Conservation (phyloP, 2,113 vertebrate species). For the Melanerpes formicivorus region DNA sequence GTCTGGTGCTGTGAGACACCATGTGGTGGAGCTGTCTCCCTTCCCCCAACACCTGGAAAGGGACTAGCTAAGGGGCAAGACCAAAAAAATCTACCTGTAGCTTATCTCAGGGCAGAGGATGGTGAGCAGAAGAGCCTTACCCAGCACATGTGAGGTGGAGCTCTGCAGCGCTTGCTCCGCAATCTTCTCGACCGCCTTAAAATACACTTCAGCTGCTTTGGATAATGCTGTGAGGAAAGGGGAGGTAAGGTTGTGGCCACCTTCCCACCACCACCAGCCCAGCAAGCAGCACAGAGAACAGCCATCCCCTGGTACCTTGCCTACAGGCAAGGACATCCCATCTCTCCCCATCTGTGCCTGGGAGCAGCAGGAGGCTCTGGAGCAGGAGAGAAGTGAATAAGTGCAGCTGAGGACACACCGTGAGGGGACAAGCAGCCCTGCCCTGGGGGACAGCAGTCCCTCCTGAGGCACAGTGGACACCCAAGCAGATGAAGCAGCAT, state of each 20-base stretch:
- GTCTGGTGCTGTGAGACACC: neutral
- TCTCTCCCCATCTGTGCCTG: neutral
- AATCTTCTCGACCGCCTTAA: conserved; percentile 87
- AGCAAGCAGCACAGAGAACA: neutral
- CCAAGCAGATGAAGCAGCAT: neutral
- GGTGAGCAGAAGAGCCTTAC: conserved; percentile 70
- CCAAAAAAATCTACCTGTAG: rapidly evolving
- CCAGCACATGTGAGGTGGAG: conserved; percentile 83
- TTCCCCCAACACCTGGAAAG: neutral
- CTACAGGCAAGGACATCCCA: neutral
- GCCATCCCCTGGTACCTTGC: rapidly evolving
- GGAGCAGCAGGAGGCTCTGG: neutral
- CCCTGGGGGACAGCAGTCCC: neutral
- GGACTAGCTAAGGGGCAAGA: neutral
- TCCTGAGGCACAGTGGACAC: rapidly evolving
- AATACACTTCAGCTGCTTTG: conserved; percentile 88
- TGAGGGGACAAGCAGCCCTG: neutral
- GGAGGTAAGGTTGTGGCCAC: neutral
- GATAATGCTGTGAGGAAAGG: conserved; percentile 78
- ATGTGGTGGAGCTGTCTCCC: neutral
- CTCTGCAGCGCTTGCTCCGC: conserved; percentile 88
- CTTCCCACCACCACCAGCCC: neutral
- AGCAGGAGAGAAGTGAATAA: neutral
- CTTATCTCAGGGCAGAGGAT: neutral
- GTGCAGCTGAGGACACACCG: neutral